Conservation (phyloP, 1,140 invertebrate genomes). For the Orchestia grillus region DNA sequence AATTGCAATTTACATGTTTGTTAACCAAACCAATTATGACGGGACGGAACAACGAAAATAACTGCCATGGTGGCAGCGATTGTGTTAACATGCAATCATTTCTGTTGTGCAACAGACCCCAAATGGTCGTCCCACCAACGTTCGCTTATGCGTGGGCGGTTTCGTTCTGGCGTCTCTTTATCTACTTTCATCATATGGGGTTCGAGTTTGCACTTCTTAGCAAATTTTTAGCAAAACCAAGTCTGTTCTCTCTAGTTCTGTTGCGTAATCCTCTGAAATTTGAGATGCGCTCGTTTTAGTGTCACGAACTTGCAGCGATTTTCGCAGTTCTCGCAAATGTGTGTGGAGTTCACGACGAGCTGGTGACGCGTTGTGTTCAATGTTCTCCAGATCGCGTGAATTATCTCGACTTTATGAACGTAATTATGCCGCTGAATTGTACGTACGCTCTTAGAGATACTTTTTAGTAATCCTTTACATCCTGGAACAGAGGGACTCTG, state of each 20-base stretch:
- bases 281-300: background rate
- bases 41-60: too few relatives aligned
- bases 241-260: background rate
- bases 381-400: background rate
- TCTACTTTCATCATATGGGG: background rate
- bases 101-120: too few relatives aligned
- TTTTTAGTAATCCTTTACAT: background rate
- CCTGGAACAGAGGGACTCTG: background rate
- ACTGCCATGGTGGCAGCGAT: too few relatives aligned
- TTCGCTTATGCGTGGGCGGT: too few relatives aligned
- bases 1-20: too few relatives aligned
- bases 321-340: background rate
- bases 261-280: background rate
- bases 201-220: background rate
- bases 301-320: background rate
- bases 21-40: too few relatives aligned
- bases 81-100: too few relatives aligned
- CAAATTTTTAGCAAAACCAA: background rate
- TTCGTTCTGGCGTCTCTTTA: background rate
- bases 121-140: too few relatives aligned
- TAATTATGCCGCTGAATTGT: background rate
- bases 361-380: background rate
- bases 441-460: background rate
- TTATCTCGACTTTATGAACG: background rate
- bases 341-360: background rate